Percentiles rank a stretch among this genome's conserved stretches.
phyloP scores from a whole-genome alignment of 1,140 invertebrate species.

The Contarinia nasturtii region DNA sequence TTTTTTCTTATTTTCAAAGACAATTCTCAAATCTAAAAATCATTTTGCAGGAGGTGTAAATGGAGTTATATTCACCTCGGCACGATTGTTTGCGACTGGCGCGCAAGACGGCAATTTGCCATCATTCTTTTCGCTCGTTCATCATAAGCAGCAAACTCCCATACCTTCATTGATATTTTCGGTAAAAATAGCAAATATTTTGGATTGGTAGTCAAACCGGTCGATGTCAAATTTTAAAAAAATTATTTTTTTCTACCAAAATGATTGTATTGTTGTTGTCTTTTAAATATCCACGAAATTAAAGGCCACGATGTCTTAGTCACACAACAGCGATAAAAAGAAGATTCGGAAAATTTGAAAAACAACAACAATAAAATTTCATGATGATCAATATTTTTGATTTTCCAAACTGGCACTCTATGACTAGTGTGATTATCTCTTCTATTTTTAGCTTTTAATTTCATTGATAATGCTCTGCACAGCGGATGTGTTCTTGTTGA shows the following conservation, averaged over 20 bases:
- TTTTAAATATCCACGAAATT: no score
- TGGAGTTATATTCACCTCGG: constrained; percentile 79
- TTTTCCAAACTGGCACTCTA: no score
- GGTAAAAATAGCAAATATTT: constrained; percentile 29
- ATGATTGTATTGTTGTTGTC: background rate
- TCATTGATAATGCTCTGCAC: constrained; percentile 51
- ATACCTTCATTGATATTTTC: constrained; percentile 63
- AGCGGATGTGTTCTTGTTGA: constrained; percentile 48
- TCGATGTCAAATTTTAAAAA: background rate
- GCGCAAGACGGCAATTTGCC: constrained; percentile 70
- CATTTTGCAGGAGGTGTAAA: constrained; percentile 44
- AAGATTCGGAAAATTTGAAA: no score
- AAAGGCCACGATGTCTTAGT: no score
- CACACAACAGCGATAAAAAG: no score
- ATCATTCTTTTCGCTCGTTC: constrained; percentile 55
- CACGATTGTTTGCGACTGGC: constrained; percentile 53
- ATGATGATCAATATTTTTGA: no score
- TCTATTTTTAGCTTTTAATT: constrained; percentile 40
- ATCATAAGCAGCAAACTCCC: constrained; percentile 53
- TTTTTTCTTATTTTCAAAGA: no score
- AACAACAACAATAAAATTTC: no score
- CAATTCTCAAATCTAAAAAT: no score
- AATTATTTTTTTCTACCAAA: background rate
- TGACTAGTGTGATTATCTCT: no score
- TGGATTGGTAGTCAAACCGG: background rate